Base-by-base conservation (phyloP, 2,888 invertebrate genomes). In the Nudaria mundana region DNA sequence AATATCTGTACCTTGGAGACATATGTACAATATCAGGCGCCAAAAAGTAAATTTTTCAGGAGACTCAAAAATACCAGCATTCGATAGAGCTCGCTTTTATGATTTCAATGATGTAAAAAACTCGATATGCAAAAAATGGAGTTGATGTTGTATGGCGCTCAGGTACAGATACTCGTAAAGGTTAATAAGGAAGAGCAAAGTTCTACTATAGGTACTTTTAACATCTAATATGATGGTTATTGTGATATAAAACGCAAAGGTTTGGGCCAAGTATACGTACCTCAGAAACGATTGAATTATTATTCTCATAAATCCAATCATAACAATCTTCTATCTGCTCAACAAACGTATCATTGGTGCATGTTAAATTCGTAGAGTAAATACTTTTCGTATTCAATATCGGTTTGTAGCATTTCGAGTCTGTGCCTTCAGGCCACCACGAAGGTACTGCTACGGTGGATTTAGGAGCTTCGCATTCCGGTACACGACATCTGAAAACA, bases 231-330 rank as follows among this genome's bases (percentile, higher is more conserved):
- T 20, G 5, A 12, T 8, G 18, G 16, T 32, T 12, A 5, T 8
- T 10, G 7, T 18, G 11, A 4, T 10, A 5, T 5, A 7, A 2
- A 5, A 3, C 20, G 5, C 5, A 5, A 8, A 18, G 5, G 18
- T 18, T 18, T 5, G 5, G 5, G 18, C 18, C 18, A 5, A 5
- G 18, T 23, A 26, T 6, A 34, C 63, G 55, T 63, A 83, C 84
- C 63, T 74, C 76, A 23, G 81, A 59, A 2, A 81, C 70, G 12
- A 80, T 75, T 2, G 83, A 81, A 58, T 84, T 76, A 20, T 71
- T 56, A 35, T 70, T 73, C 49, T 79, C 81, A 38, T 81, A 84
- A 24, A 81, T 58, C 82, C 82, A 84, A 32, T 79, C 68, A n/a
- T 64, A 52, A 36, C 84, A 84, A 34, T 72, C 59, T 38, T 68